Evolutionary conservation across 2,113 vertebrate species (phyloP), one percentile per base, ranked within the genome.

Genomic region (Scartelaos histophorus): DNA sequence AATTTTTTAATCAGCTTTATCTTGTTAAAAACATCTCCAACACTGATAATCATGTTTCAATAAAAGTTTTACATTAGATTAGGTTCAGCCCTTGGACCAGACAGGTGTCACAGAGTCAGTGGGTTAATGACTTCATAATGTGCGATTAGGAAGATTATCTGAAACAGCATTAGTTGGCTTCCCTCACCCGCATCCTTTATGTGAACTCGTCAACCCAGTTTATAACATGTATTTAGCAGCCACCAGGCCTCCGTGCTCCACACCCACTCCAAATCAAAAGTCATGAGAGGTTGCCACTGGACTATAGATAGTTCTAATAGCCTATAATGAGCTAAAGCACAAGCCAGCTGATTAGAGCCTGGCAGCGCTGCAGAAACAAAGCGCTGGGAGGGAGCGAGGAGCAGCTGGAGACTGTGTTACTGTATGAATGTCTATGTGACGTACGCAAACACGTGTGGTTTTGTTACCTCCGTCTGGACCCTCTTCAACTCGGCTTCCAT

Each of bases 381-480:
- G 67, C 17, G 46, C 70, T 66, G 24, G 22, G 64, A 29, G 51
- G 35, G 65, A 22, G 35, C 35, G 13, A 56, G 76, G 70, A 78
- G 75, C 56, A 79, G 80, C 45, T 60, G 22, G 62, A 21, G 43
- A 49, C 21, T 66, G 13, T 60, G 13, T 1, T n/a, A 21, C 69
- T 65, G 66, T 58, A 19, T 15, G 60, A 75, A 58, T 58, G 67
- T 62, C 21, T 74, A 24, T 70, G 54, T 64, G 35, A 58, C 60
- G 69, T 66, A 46, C 72, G 60, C 0, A 66, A 49, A 35, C 53
- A 47, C 12, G 34, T 54, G 13, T 13, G 61, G 24, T 53, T 65
- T 24, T 69, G 49, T 67, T 82, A 98, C 98, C 95, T 99, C 98
- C 85, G 98, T 97, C 70, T 98, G 97, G 53, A 99, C 92, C 74